Percentiles rank a stretch among this genome's conserved stretches.
These are phyloP conservation scores for Sebastiscus tertius DNA, from an alignment of 2,797 vertebrate species.

Conservation along the genomic window DNA sequence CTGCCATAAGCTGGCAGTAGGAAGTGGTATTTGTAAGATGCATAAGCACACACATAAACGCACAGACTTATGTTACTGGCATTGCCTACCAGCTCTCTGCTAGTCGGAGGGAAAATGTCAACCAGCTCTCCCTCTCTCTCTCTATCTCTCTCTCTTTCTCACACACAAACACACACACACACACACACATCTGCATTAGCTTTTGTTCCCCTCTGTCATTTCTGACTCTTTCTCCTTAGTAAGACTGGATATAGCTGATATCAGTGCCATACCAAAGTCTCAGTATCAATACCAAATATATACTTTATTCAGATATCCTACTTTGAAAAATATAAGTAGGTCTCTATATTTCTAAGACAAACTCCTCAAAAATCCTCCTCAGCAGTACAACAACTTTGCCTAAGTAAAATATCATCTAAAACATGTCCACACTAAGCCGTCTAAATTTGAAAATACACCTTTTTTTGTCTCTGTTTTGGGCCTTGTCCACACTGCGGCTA, in stretches of 20 bases:
- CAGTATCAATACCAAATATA: background rate
- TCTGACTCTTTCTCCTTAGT: background rate
- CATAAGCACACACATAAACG: conserved; percentile 31
- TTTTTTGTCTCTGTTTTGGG: background rate
- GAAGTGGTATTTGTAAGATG: conserved; percentile 54
- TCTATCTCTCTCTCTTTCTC: background rate
- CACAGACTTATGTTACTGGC: conserved; percentile 9
- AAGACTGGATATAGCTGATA: background rate
- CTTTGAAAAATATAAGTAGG: too few relatives aligned
- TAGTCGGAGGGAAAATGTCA: conserved; percentile 38
- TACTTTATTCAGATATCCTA: too few relatives aligned
- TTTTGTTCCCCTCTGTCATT: background rate
- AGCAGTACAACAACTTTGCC: background rate
- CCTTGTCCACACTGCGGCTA: background rate
- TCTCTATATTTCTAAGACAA: too few relatives aligned
- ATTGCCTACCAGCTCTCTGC: conserved; percentile 37
- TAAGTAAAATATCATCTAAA: background rate
- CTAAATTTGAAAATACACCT: background rate
- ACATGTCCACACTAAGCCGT: background rate
- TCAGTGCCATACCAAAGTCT: background rate
- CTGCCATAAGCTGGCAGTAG: conserved; percentile 50
- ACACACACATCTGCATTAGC: background rate
- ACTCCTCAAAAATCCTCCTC: too few relatives aligned
- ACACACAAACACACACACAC: background rate
- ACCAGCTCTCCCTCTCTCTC: background rate